Conservation (phyloP, 37 sponge, comb jelly and placozoan species). For the Oopsacas minuta region DNA sequence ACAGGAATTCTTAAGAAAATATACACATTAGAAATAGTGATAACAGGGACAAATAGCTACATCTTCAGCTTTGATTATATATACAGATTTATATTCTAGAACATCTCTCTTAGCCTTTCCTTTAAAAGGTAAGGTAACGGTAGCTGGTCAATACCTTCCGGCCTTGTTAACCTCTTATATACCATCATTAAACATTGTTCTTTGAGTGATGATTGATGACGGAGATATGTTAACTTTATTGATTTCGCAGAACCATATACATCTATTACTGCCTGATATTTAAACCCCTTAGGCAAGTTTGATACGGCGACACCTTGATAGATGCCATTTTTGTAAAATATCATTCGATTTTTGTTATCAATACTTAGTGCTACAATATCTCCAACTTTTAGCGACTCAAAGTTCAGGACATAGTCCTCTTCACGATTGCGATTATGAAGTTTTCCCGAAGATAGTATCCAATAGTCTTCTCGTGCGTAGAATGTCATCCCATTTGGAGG, state of each 20-base stretch:
- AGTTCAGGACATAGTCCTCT: background rate
- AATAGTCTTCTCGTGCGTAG: background rate
- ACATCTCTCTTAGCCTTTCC: constrained; percentile 15
- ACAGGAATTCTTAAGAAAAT: too few relatives aligned
- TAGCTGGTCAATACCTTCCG: background rate
- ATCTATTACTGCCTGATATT: constrained; percentile 8
- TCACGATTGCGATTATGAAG: constrained; percentile 6
- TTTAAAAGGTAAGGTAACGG: constrained; percentile 12
- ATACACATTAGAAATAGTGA: background rate
- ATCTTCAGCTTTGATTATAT: background rate
- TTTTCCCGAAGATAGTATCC: background rate
- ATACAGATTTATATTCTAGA: background rate
- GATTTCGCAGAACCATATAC: constrained; percentile 13
- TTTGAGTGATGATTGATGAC: background rate
- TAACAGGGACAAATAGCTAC: background rate
- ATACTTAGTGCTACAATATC: background rate
- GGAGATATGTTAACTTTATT: background rate
- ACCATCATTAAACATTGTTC: constrained; percentile 2
- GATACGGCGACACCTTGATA: background rate
- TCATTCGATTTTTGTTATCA: background rate
- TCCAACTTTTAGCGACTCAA: background rate
- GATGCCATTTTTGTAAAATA: background rate
- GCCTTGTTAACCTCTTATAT: background rate
- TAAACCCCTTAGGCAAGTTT: background rate
- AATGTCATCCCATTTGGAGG: constrained; percentile 10